Evolutionary conservation across 2,113 vertebrate species (phyloP).

Genomic region (Progne subis): DNA sequence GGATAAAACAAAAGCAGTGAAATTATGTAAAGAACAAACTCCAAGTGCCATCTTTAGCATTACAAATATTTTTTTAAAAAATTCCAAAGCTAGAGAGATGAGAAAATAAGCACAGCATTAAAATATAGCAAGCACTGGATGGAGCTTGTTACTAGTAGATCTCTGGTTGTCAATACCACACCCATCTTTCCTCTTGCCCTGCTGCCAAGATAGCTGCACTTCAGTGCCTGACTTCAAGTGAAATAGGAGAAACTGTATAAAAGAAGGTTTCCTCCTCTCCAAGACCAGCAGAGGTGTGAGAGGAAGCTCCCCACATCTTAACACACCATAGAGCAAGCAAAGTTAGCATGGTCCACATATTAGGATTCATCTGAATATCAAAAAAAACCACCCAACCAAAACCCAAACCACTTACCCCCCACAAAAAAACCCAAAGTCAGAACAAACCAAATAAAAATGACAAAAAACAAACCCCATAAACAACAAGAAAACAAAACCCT

Average conservation of each 20-base stretch:
- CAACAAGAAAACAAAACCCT: neutral
- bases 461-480: neutral
- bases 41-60: neutral
- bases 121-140: neutral
- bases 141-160: neutral
- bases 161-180: accelerated
- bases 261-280: neutral
- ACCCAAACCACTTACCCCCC: neutral
- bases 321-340: neutral
- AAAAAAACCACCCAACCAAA: neutral
- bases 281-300: neutral
- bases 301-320: neutral
- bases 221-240: neutral
- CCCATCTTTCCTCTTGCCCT: neutral
- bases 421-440: too few relatives aligned
- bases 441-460: neutral
- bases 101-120: neutral
- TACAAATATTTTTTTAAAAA: neutral
- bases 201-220: neutral
- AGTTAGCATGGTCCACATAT: neutral
- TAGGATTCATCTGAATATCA: neutral
- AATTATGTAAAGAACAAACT: neutral
- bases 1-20: neutral
- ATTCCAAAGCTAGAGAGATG: neutral
- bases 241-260: neutral